Percentiles rank a stretch among this genome's conserved stretches.
Evolutionary conservation across 2,888 invertebrate species (phyloP).

Genomic region (Ormia ochracea): DNA sequence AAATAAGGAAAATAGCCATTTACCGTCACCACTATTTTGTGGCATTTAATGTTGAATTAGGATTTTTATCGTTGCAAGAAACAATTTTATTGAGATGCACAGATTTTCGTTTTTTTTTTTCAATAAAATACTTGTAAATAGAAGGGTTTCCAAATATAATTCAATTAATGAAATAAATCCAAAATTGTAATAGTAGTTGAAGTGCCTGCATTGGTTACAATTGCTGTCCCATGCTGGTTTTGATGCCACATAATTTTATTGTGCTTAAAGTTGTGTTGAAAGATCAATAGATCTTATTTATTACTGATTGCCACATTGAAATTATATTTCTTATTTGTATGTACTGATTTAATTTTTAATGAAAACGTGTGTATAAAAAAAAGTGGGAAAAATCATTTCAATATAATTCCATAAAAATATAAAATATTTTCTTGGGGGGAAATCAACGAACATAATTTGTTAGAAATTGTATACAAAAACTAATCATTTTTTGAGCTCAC

Average conservation of each 20-base stretch:
- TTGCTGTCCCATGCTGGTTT: constrained; percentile 1
- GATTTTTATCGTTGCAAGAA: background rate
- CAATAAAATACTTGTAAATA: background rate
- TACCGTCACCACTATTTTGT: background rate
- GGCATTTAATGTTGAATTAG: background rate
- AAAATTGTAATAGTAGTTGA: background rate
- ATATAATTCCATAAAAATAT: background rate
- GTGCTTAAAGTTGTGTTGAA: background rate
- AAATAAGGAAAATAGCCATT: background rate
- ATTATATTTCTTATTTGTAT: background rate
- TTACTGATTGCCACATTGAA: background rate
- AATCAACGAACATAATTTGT: background rate
- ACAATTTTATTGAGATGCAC: background rate
- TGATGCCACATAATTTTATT: background rate
- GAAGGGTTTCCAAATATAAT: constrained; percentile 4
- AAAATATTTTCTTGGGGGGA: background rate
- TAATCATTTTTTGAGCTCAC: background rate
- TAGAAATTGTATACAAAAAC: background rate
- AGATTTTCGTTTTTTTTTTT: constrained; percentile 13
- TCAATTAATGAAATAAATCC: constrained; percentile 24
- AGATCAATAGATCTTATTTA: constrained; percentile 36
- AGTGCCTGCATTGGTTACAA: background rate
- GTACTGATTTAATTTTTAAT: background rate
- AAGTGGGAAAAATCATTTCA: background rate
- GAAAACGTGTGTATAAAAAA: background rate